phyloP scores from a whole-genome alignment of 2,113 vertebrate species.

The Hiodon tergisus region DNA sequence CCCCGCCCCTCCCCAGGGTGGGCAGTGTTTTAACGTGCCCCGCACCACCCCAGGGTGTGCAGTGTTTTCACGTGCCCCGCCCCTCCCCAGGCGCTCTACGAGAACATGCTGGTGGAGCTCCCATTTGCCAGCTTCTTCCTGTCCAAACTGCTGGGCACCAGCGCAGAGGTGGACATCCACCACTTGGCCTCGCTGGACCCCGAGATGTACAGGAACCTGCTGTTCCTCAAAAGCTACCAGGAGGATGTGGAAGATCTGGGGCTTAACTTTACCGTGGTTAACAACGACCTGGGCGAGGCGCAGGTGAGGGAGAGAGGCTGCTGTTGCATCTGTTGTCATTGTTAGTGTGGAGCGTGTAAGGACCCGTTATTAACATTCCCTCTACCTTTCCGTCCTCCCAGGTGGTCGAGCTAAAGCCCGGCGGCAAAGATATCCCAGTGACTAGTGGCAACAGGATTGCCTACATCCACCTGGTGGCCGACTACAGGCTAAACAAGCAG shows the following conservation, averaged over 20 bases:
- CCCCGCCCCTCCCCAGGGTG: too few relatives aligned
- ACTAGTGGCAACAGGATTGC: constrained; percentile 92
- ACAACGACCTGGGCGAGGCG: constrained; percentile 94
- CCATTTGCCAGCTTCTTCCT: constrained; percentile 97
- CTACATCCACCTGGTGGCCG: constrained; percentile 94
- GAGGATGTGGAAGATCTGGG: constrained; percentile 93
- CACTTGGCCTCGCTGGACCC: constrained; percentile 94
- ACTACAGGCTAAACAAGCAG: constrained; percentile 94
- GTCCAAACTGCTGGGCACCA: constrained; percentile 94
- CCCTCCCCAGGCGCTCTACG: constrained; percentile 80
- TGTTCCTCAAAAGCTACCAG: constrained; percentile 97
- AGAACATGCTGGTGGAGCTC: constrained; percentile 97
- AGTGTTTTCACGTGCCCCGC: too few relatives aligned
- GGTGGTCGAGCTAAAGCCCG: constrained; percentile 90
- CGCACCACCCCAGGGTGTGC: too few relatives aligned
- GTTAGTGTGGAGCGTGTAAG: not conserved
- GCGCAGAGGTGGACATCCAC: constrained; percentile 95
- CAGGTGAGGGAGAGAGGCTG: constrained; percentile 64
- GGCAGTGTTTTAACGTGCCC: too few relatives aligned
- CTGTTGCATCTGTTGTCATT: too few relatives aligned
- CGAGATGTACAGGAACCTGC: constrained; percentile 92
- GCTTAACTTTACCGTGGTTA: constrained; percentile 94
- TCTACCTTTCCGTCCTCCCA: constrained; percentile 41
- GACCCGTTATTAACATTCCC: not conserved
- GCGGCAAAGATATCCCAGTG: constrained; percentile 93